Percentiles rank a stretch among this genome's conserved stretches.
Evolutionary conservation across 2,888 invertebrate genomes (phyloP).

Genomic region (Brenthis hecate): DNA sequence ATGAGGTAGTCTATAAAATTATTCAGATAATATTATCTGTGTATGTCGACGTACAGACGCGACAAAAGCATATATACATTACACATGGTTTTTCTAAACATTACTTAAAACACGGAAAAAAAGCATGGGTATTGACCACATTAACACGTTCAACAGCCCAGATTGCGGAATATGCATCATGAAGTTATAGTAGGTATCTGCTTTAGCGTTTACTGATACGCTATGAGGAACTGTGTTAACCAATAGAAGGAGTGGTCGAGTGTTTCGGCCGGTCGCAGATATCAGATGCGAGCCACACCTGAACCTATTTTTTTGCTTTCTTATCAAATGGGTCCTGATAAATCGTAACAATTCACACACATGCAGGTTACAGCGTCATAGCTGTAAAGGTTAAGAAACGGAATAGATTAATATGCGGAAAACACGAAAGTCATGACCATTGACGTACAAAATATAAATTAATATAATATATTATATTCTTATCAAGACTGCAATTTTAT

Average conservation of each 20-base stretch:
- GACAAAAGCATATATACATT: no score
- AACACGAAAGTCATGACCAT: background rate
- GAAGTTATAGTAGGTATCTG: background rate
- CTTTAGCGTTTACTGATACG: background rate
- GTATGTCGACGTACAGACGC: no score
- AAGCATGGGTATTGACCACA: no score
- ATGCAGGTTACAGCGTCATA: constrained; percentile 32
- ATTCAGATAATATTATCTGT: no score
- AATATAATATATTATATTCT: background rate
- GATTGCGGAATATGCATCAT: no score
- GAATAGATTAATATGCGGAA: background rate
- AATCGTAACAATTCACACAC: constrained; percentile 53
- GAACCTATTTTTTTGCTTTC: constrained; percentile 58
- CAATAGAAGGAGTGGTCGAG: constrained; percentile 1
- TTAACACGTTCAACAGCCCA: no score
- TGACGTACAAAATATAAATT: background rate
- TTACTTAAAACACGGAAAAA: no score
- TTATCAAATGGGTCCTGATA: constrained; percentile 56
- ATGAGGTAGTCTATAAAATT: no score
- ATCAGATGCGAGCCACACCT: constrained; percentile 69
- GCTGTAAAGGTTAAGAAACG: constrained; percentile 29
- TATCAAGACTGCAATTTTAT: background rate
- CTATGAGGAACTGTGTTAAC: background rate
- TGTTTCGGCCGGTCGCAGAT: background rate
- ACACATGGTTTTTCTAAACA: no score